Base-by-base conservation (phyloP, 1,140 invertebrate species). In the Microvelia longipes region DNA sequence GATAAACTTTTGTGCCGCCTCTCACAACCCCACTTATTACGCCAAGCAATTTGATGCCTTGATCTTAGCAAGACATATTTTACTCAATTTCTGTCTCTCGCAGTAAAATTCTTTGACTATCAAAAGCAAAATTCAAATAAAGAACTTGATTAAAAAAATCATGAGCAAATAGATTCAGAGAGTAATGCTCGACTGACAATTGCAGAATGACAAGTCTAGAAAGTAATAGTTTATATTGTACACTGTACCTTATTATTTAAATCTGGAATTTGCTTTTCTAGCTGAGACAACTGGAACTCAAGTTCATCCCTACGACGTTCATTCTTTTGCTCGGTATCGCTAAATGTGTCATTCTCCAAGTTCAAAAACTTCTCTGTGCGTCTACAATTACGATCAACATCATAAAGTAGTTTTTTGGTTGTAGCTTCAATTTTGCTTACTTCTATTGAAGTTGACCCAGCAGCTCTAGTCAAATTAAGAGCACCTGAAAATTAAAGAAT, bases 391-490 rank as follows among this genome's bases (percentile, higher is more conserved):
- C 88, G 81, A 72, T 94, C 90, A 0, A 93, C 93, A 71, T 93
- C 87, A 24, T 80, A 81, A 15, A 94, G 78, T 26, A 86, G 79
- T 60, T 73, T 70, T 30, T 76, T 75, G 30, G 77, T 79, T 29
- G 69, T 74, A 78, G 84, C 74, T 72, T 85, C 87, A 77, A 85
- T 80, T 78, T 88, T 81, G 79, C 92, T 82, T 74, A 90, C 85
- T 63, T 79, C 85, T 79, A 81, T 85, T 75, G 82, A 91, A 75
- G 79, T 86, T 77, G 83, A 85, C 77, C 84, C 87, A 80, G 88
- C 93, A 84, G 83, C 91, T 28, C 89, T 84, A 0, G 94, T 97
- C 1, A 97, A 85, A 77, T 93, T 95, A 63, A 96, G 82, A 1
- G 95, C 95, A 64, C 95, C 85, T 85, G 68, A 67, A 72, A 71